Base-by-base conservation (phyloP, 2,888 invertebrate genomes). In the Drosophila recens region DNA sequence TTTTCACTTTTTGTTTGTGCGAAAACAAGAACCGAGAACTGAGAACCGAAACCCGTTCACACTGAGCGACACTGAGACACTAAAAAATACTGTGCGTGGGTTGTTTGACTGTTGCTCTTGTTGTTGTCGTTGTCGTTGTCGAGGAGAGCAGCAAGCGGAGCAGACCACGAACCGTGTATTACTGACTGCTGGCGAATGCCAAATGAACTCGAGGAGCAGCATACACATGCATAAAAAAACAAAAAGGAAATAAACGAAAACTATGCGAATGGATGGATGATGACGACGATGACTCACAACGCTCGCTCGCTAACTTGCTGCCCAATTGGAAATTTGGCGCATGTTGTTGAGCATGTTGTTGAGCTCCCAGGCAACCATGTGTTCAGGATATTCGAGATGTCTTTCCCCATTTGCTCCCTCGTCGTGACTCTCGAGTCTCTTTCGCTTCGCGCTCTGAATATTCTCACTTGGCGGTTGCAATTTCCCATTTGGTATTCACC, bases 41-140 rank as follows among this genome's bases (percentile, higher is more conserved):
- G 56, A 42, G 15, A 34, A 51, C 36, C 34, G 42, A 54, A 65
- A 80, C 72, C 78, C 80, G 83, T 80, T 86, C 80, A 75, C 83
- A 38, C 42, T 54, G 62, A 80, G 67, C 78, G 78, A 80, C 78
- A 68, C 68, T 72, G 82, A 75, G 72, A 75, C 56, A 82, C 86
- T 85, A 66, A 81, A 75, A 61, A 30, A 30, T 27, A 81, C 83
- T 80, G 63, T 86, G 86, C 81, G 81, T 82, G 81, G 81, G 81
- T 43, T 80, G 81, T 59, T 74, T 66, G 75, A 57, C 65, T 75
- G 69, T 51, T 61, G 34, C 20, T 52, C 45, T 38, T 27, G 51
- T 59, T 30, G 54, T 43, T n/a, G 33, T 52, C 46, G 27, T 4
- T 38, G 49, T 43, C 17, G 51, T 13, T 30, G 46, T 43, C n/a